A percentile compares a stretch with the other conserved stretches of the same genome.
phyloP scores from a whole-genome alignment of 2,888 invertebrate genomes.

The Antitype chi region DNA sequence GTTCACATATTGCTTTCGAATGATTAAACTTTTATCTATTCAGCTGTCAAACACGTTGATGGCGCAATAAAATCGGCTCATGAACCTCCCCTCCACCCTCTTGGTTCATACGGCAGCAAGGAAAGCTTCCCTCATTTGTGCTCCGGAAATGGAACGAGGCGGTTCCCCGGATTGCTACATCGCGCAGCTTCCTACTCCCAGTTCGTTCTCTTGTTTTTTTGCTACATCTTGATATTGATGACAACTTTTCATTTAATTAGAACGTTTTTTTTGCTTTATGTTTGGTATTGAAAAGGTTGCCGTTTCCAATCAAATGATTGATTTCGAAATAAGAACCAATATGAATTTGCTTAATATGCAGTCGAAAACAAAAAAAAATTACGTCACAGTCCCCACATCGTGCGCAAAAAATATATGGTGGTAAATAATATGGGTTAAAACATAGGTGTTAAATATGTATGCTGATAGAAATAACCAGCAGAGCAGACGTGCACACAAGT shows the following conservation, averaged over 20 bases:
- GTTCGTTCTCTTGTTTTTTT: slow-evolving; percentile 48
- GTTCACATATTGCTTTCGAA: slow-evolving; percentile 35
- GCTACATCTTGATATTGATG: slow-evolving; percentile 39
- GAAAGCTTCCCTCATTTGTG: slow-evolving; percentile 66
- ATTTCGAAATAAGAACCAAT: neutral
- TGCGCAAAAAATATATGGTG: neutral
- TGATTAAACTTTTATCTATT: slow-evolving; percentile 60
- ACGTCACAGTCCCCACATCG: neutral
- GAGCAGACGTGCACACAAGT: neutral
- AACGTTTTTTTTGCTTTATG: neutral
- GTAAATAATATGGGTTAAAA: too few species aligned
- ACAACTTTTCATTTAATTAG: slow-evolving; percentile 14
- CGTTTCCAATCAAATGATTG: too few species aligned
- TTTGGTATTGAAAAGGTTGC: neutral
- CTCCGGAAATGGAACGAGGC: slow-evolving; percentile 73
- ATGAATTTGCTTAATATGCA: neutral
- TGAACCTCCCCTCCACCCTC: neutral
- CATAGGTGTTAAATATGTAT: neutral
- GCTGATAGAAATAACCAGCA: neutral
- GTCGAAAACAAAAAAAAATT: neutral
- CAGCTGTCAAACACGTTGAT: slow-evolving; percentile 55
- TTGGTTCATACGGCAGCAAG: slow-evolving; percentile 29
- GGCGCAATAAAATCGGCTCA: slow-evolving; percentile 62
- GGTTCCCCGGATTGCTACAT: slow-evolving; percentile 68
- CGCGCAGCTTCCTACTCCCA: slow-evolving; percentile 58